Evolutionary conservation across 2,797 vertebrate genomes (phyloP).

Genomic region (Schizopygopsis pylzovi): DNA sequence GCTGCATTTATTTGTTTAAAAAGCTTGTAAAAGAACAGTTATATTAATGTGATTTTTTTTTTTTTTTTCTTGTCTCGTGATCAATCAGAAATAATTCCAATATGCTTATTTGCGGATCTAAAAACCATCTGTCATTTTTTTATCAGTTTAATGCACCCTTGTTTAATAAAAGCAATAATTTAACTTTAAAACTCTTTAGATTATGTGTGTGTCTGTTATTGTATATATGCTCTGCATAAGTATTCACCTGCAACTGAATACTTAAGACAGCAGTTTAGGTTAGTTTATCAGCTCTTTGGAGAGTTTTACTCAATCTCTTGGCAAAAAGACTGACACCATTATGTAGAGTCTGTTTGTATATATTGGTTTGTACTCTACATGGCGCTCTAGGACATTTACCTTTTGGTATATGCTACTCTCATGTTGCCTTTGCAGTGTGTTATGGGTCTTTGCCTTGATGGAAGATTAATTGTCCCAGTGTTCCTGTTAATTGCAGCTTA

Average conservation of each 20-base stretch:
- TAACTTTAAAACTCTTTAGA: background rate
- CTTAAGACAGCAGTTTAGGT: background rate
- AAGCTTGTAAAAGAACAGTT: background rate
- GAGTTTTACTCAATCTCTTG: background rate
- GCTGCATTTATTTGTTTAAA: background rate
- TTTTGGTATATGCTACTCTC: constrained; percentile 14
- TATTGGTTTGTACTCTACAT: background rate
- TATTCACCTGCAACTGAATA: background rate
- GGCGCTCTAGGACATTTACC: background rate
- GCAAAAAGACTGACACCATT: background rate
- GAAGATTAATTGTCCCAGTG: constrained; percentile 44
- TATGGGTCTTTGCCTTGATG: constrained; percentile 40
- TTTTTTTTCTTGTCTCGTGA: background rate
- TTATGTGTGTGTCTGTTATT: background rate
- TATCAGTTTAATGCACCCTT: background rate
- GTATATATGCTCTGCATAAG: too few relatives aligned
- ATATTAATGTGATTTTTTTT: too few relatives aligned
- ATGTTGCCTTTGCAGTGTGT: constrained; percentile 31
- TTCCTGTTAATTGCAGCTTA: constrained; percentile 38
- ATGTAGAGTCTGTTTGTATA: background rate
- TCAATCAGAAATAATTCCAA: background rate
- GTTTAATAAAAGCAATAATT: background rate
- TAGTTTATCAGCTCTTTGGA: background rate
- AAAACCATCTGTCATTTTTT: background rate
- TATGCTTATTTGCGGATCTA: background rate